Base-by-base conservation (phyloP, 2,797 vertebrate genomes). In the Lithobates pipiens region DNA sequence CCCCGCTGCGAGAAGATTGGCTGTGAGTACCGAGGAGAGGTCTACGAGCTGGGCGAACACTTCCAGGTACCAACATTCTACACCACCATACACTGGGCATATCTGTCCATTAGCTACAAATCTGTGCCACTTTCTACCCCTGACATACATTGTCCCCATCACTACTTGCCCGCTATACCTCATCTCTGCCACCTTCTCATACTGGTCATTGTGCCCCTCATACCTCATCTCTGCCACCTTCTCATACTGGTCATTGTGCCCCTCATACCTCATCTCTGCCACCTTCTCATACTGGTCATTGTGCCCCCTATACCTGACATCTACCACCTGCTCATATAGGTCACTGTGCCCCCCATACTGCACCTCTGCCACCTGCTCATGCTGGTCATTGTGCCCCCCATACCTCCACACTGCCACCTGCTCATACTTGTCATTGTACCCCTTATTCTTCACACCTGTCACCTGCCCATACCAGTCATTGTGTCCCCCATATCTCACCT, bases 1-100 rank as follows among this genome's bases (percentile, higher is more conserved):
- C 94, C 96, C 15, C 90, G 95, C 84, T 96, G 96, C 88, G 96
- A 96, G 91, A 95, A 91, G 89, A 95, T 96, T 84, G 96, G 96
- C 54, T 96, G 96, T 34, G 95, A 96, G 86, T 92, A 96, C 91
- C 91, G 95, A 0, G 96, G 95, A n/a, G 93, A 94, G 29, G 95
- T 95, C 42, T 95, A 96, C 77, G 94, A 96, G 5, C 91, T 96
- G 83, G 95, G 94, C 0, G 91, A 95, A 76, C 91, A 90, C 67
- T 97, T 96, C 88, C 95, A 96, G 95, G 96, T 96, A 67, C 65
- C 27, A 15, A 67, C 25, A 15, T 29, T 29, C 54, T n/a, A 18
- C 10, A 7, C 65, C 25, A 29, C 11, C 10, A 3, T 29, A 9
- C 27, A 67, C 10, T 23, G 7, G n/a, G 27, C 65, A 25, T 27